Percentiles rank a stretch among this genome's conserved stretches.
phyloP scores from a whole-genome alignment of 2,113 vertebrate genomes.

The Herpetotheres cachinnans region DNA sequence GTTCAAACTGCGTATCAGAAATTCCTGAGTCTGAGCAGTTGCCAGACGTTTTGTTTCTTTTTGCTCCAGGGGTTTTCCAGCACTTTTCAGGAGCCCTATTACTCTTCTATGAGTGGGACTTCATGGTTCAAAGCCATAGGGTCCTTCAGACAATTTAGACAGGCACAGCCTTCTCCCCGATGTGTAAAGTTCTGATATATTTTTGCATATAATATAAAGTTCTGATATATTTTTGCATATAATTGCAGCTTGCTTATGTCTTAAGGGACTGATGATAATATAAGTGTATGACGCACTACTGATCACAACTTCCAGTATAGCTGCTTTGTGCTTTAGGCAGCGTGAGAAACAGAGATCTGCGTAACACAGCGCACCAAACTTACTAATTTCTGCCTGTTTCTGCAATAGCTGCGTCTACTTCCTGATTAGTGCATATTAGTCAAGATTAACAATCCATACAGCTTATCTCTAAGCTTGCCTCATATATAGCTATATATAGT shows the following conservation, averaged over 20 bases:
- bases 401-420: rapidly evolving
- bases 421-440: rapidly evolving
- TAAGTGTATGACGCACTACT: background rate
- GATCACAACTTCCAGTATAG: background rate
- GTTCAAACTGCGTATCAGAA: background rate
- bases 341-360: background rate
- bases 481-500: rapidly evolving
- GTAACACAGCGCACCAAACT: background rate
- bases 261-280: background rate
- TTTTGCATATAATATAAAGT: too few species aligned
- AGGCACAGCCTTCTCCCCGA: background rate
- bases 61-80: background rate
- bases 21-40: background rate
- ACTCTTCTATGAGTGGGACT: rapidly evolving
- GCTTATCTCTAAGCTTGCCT: background rate
- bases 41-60: background rate
- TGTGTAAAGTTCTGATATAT: background rate
- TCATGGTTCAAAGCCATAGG: background rate
- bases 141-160: background rate
- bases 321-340: background rate
- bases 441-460: background rate
- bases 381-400: rapidly evolving
- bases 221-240: too few species aligned
- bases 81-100: background rate
- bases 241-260: background rate